Evolutionary conservation across 2,113 vertebrate species (phyloP).

Genomic region (Sander lucioperca): DNA sequence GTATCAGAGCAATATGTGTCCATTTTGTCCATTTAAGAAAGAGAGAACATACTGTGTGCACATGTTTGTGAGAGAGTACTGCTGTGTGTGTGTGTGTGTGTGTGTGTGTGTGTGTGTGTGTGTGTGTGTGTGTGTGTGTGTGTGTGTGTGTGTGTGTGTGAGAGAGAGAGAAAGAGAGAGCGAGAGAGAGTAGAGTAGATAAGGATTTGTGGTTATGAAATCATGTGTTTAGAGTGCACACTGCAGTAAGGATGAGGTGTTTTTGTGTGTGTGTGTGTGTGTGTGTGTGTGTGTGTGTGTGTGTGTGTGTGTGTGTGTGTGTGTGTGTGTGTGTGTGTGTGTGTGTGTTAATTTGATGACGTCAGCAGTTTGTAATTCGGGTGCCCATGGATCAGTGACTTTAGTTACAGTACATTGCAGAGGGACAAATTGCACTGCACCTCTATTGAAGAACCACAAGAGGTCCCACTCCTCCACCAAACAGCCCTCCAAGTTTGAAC

Average conservation of each 20-base stretch:
- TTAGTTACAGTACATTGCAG: background rate
- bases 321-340: too few species aligned
- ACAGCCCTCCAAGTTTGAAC: background rate
- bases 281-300: too few species aligned
- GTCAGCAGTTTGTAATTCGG: conserved; percentile 58
- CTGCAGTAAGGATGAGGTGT: conserved; percentile 26
- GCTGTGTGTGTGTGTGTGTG: background rate
- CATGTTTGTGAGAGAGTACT: background rate
- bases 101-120: background rate
- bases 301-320: background rate
- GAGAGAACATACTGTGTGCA: background rate
- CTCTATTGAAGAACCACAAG: conserved; percentile 25
- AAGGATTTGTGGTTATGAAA: too few species aligned
- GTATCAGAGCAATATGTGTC: too few species aligned
- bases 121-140: background rate
- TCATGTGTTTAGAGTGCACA: background rate
- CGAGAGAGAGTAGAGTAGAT: too few species aligned
- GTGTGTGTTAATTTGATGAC: conserved; percentile 35
- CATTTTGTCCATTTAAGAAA: background rate
- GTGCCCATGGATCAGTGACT: conserved; percentile 35
- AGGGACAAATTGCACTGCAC: background rate
- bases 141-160: conserved; percentile 3
- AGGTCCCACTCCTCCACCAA: conserved; percentile 44
- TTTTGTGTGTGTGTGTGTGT: background rate
- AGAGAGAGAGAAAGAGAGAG: too few species aligned